Evolutionary conservation across 2,113 vertebrate species (phyloP).

Genomic region (Phyllostomus discolor): DNA sequence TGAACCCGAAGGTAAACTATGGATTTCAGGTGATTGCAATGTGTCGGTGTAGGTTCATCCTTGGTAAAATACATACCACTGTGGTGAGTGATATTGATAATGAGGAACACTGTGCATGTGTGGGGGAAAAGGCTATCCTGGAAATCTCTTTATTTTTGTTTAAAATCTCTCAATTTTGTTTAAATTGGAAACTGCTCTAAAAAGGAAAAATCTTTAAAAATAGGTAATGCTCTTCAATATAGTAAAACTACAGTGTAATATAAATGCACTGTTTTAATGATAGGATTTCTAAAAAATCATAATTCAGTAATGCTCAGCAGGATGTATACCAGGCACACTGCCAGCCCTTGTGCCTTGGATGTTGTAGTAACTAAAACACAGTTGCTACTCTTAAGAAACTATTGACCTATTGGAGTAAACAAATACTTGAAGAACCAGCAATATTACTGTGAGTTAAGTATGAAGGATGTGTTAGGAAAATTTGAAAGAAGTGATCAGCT

Average conservation of each 20-base stretch:
- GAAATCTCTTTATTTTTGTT: neutral
- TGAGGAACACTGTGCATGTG: neutral
- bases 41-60: neutral
- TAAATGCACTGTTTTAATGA: neutral
- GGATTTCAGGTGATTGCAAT: neutral
- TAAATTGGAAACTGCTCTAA: neutral
- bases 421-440: neutral
- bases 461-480: neutral
- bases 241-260: neutral
- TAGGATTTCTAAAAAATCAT: neutral
- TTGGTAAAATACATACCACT: neutral
- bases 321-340: neutral
- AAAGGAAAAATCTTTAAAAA: neutral
- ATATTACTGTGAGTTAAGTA: no score
- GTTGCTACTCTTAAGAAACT: neutral
- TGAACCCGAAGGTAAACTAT: neutral
- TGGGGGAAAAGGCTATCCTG: fast-evolving
- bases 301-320: neutral
- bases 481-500: neutral
- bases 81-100: neutral
- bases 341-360: neutral
- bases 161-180: neutral
- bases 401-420: neutral
- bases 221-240: neutral
- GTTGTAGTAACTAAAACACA: neutral